Evolutionary conservation across 2,888 invertebrate genomes (phyloP).

Genomic region (Meloe dianella): DNA sequence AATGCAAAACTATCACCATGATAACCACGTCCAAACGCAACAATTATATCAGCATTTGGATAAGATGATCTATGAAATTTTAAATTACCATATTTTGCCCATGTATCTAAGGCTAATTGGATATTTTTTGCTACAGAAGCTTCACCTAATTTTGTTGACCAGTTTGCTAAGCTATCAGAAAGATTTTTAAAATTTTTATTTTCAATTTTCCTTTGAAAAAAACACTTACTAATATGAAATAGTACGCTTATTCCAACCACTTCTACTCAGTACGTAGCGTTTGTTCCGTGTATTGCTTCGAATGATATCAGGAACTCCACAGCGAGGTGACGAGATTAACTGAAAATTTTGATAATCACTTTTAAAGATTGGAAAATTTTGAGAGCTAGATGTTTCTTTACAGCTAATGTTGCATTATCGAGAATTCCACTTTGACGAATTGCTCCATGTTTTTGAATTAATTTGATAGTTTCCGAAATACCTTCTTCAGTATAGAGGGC

Average conservation of each 20-base stretch:
- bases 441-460: slow-evolving; percentile 75
- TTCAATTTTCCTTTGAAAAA: slow-evolving; percentile 4
- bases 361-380: neutral
- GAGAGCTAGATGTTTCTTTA: slow-evolving; percentile 44
- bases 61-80: slow-evolving; percentile 62
- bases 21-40: slow-evolving; percentile 71
- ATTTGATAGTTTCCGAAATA: slow-evolving; percentile 68
- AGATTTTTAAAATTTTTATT: slow-evolving; percentile 15
- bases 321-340: slow-evolving; percentile 71
- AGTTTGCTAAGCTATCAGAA: slow-evolving; percentile 69
- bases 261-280: slow-evolving; percentile 67
- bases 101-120: slow-evolving; percentile 68
- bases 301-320: slow-evolving; percentile 74
- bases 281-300: slow-evolving; percentile 57
- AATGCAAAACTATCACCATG: slow-evolving; percentile 81
- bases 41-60: slow-evolving; percentile 73
- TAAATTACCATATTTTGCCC: slow-evolving; percentile 72
- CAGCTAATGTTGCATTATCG: slow-evolving; percentile 69
- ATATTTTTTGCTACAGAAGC: slow-evolving; percentile 65
- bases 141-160: slow-evolving; percentile 68
- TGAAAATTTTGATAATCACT: slow-evolving; percentile 50
- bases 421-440: slow-evolving; percentile 72
- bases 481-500: slow-evolving; percentile 69
- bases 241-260: slow-evolving; percentile 72
- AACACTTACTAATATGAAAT: slow-evolving; percentile 72